Base-by-base conservation (phyloP, 2,888 invertebrate species). In the Philhelius pedissequus region DNA sequence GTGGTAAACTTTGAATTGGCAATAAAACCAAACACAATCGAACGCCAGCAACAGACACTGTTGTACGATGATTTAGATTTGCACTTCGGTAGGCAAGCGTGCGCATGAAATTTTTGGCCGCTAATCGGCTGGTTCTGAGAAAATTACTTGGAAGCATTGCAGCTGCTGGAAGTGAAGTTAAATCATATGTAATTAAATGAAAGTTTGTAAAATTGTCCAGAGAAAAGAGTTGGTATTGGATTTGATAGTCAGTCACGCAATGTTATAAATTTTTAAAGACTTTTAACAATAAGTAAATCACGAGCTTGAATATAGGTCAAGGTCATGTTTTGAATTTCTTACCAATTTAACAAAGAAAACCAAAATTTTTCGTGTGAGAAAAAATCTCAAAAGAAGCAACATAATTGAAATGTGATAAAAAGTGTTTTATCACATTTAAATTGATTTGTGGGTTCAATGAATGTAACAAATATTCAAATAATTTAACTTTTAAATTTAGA, bases 131-230 rank as follows among this genome's bases (percentile, higher is more conserved):
- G 58, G 87, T 62, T 73, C 70, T 87, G 62, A 83, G 86, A 25
- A 88, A 87, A 81, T 83, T 86, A 62, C 78, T 87, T 64, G 78
- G 52, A 86, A 88, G 73, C 89, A 88, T 89, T 81, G 78, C 87
- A 86, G 84, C 87, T 88, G 87, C 70, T 88, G 69, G 20, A 83
- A 83, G 69, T 79, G 78, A 60, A 73, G 68, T 77, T 52, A 78
- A 73, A 73, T 77, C 27, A 75, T 18, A 56, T 68, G 58, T 56
- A 18, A 70, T 81, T 81, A 76, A 18, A 18, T 81, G 50, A 22
- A 50, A 27, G 35, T 73, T 52, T 27, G 4, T 68, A 32, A 75
- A 45, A 35, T 20, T 22, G 15, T 58, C 43, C 22, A 69, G 45
- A 50, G 27, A 7, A 15, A 30, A 35, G 6, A n/a, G 20, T 48